Conservation (phyloP, 2,888 invertebrate genomes). For the Acronicta aceris region DNA sequence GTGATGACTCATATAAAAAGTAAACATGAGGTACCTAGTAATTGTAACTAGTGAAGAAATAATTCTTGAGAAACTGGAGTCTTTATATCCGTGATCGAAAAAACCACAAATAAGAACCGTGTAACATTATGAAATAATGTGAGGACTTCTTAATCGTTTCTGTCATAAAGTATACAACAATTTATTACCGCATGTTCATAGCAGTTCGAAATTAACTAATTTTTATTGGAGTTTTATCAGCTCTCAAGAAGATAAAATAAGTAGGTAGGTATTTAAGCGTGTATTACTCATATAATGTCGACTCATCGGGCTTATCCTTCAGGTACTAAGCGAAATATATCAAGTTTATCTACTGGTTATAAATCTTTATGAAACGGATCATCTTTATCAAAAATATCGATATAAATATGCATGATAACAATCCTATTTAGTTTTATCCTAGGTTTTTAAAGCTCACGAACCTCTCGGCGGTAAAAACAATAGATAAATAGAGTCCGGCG, state of each 20-base stretch:
- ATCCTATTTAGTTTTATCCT: constrained; percentile 5
- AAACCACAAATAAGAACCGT: neutral
- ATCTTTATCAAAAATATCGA: constrained; percentile 38
- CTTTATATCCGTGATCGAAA: too few relatives aligned
- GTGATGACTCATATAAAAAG: too few relatives aligned
- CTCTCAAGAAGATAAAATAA: constrained; percentile 2
- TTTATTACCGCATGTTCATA: constrained; percentile 3
- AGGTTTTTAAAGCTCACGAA: neutral
- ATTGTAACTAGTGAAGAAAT: too few relatives aligned
- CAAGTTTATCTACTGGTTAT: constrained; percentile 23
- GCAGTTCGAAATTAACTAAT: neutral
- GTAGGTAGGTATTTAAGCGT: constrained; percentile 4
- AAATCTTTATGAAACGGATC: constrained; percentile 36
- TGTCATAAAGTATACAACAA: neutral
- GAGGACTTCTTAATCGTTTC: neutral
- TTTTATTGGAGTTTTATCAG: constrained; percentile 20
- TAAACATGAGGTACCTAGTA: too few relatives aligned
- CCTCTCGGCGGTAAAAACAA: neutral
- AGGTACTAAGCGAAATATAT: constrained; percentile 18
- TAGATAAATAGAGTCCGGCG: too few relatives aligned
- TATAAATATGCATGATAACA: constrained; percentile 31
- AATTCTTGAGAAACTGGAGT: too few relatives aligned
- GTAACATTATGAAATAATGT: constrained; percentile 13
- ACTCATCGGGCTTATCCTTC: constrained; percentile 19
- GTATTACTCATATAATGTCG: constrained; percentile 23